Evolutionary conservation across 1,140 invertebrate genomes (phyloP).

Genomic region (Pomacea maculata): DNA sequence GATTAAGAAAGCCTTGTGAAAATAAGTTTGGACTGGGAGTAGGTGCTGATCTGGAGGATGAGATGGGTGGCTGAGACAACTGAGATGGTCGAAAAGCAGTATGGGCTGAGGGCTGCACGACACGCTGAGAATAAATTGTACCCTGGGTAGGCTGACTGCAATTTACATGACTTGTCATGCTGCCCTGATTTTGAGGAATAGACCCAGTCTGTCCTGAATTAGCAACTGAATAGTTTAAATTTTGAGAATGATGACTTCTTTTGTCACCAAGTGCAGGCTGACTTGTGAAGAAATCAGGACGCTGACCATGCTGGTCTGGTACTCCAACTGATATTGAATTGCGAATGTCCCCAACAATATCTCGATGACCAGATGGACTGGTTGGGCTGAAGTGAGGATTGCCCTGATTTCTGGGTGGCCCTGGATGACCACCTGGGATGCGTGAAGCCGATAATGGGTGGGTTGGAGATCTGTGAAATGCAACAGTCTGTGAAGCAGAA

Average conservation of each 20-base stretch:
- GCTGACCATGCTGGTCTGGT: conserved; percentile 13
- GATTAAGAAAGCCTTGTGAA: too few species aligned
- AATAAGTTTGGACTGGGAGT: neutral
- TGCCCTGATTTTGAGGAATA: neutral
- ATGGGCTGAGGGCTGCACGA: neutral
- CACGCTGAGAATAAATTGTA: neutral
- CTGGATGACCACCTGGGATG: neutral
- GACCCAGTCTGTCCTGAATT: neutral
- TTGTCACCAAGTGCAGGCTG: neutral
- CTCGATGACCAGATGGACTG: too few species aligned
- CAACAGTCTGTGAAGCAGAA: neutral
- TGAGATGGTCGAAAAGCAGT: conserved; percentile 2
- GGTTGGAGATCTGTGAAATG: conserved; percentile 3
- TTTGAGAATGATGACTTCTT: neutral
- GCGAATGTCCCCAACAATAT: conserved; percentile 1
- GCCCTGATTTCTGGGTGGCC: neutral
- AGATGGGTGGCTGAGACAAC: conserved; percentile 12
- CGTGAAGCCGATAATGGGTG: neutral
- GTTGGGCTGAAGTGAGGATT: too few species aligned
- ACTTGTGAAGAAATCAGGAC: neutral
- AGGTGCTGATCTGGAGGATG: conserved; percentile 8
- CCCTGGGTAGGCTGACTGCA: conserved; percentile 9
- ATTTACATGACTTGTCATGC: neutral
- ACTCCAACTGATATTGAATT: neutral
- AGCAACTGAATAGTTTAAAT: neutral